Conservation (phyloP, 30 jellyfish, hydroid and myxozoan species). For the Nemopilema nomurai region DNA sequence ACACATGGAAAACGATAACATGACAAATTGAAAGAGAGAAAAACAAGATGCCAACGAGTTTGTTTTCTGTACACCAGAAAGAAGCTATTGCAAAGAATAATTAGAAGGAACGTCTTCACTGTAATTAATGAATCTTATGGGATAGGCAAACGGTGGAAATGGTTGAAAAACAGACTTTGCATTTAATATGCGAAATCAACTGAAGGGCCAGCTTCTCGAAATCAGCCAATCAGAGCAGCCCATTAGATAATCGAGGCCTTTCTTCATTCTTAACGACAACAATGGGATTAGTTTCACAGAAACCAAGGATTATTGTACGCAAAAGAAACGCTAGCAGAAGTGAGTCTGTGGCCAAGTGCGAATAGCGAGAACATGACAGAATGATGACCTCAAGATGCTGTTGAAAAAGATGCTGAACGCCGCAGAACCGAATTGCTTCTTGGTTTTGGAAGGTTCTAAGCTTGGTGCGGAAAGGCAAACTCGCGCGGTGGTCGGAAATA, state of each 20-base stretch:
- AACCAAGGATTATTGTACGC: not conserved
- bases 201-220: not conserved
- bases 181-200: not conserved
- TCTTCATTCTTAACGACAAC: not conserved
- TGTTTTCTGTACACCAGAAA: not conserved
- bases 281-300: not conserved
- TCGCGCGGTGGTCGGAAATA: no score
- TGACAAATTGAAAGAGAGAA: no score
- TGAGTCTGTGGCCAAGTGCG: slow-evolving; percentile 1
- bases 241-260: not conserved
- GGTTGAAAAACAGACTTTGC: not conserved
- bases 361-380: not conserved
- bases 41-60: no score
- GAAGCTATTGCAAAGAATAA: not conserved
- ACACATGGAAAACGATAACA: no score
- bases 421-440: not conserved
- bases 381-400: not conserved
- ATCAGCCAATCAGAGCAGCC: not conserved
- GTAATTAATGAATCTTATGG: not conserved
- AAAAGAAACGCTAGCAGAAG: not conserved
- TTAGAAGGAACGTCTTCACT: not conserved
- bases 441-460: not conserved
- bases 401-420: not conserved
- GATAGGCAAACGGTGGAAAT: not conserved
- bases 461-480: no score